Evolutionary conservation across 2,797 vertebrate species (phyloP), one percentile per base, ranked within the genome.

Genomic region (Dipus sagitta): DNA sequence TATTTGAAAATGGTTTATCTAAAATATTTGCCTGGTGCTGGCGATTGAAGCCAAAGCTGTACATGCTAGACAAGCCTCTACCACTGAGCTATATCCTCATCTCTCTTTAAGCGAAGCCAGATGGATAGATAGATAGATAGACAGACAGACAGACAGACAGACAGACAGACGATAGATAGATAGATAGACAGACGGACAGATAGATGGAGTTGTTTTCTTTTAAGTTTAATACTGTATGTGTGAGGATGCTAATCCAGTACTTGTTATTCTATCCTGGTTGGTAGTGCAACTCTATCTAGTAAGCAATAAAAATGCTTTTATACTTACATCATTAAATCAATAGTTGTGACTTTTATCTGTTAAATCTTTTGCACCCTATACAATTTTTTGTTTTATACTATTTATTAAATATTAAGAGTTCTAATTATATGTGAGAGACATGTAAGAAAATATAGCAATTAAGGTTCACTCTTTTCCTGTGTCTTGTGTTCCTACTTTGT

Each of bases 301-400:
- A 76, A 81, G 80, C 24, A 75, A 60, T 93, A 83, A 74, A 79
- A 88, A 70, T 79, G 21, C 32, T 34, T 88, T 88, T 75, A 88
- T 13, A 54, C 21, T 80, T 75, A 80, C 74, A 75, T 21, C 38
- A 79, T 80, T 80, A 75, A 58, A 58, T 18, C 52, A 85, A n/a
- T 42, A 78, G 58, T 84, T 84, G 2, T 65, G 47, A 67, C 65
- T 70, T 70, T 70, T 70, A 68, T 54, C n/a, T 85, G 1, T 68
- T 30, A 9, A 75, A 58, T 68, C n/a, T 74, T 52, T 92, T 72
- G 77, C 60, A 77, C 92, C 30, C 20, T 92, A 3, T 77, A 89
- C 76, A 62, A 28, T 64, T 89, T 38, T 38, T 79, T 38, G 6
- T 58, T 91, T 74, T 67, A 60, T 72, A 58, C 13, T 60, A 79